Percentiles rank a stretch among this genome's conserved stretches.
Conservation (phyloP, 2,888 invertebrate genomes). For the Apodemia duryi region DNA sequence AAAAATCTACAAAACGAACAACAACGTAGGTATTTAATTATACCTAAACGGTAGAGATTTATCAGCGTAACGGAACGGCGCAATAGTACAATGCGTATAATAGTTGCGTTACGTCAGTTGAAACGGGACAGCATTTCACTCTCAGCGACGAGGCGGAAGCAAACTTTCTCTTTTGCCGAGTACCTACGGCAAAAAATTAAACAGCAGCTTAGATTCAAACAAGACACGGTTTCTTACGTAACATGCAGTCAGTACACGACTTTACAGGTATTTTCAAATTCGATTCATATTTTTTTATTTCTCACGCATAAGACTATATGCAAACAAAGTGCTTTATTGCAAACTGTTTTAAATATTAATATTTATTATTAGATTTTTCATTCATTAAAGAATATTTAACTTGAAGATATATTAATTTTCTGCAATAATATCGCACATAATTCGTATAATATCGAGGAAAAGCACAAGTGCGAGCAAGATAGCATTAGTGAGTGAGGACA, state of each 20-base stretch:
- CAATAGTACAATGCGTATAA: constrained; percentile 42
- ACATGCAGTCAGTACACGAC: constrained; percentile 28
- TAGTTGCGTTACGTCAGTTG: constrained; percentile 66
- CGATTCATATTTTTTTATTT: neutral
- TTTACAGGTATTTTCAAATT: neutral
- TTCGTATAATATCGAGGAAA: constrained; percentile 61
- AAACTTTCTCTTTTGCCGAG: constrained; percentile 75
- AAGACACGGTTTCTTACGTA: constrained; percentile 34
- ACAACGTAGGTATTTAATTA: neutral
- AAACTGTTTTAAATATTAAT: neutral
- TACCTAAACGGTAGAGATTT: constrained; percentile 26
- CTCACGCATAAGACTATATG: neutral
- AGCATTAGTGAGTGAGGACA: constrained; percentile 62
- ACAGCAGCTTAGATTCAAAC: constrained; percentile 42
- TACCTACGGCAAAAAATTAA: constrained; percentile 44
- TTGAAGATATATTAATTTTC: constrained; percentile 36
- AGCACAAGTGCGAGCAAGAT: constrained; percentile 59
- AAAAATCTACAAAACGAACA: neutral
- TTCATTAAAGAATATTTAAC: neutral
- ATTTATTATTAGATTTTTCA: neutral
- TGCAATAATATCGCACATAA: constrained; percentile 52
- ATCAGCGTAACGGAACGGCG: constrained; percentile 34
- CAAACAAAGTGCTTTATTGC: neutral
- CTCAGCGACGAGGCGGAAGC: constrained; percentile 76
- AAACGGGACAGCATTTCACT: constrained; percentile 77